These are phyloP conservation scores for Ammospiza maritima DNA, from an alignment of 2,797 vertebrate species.

Conservation along the genomic window DNA sequence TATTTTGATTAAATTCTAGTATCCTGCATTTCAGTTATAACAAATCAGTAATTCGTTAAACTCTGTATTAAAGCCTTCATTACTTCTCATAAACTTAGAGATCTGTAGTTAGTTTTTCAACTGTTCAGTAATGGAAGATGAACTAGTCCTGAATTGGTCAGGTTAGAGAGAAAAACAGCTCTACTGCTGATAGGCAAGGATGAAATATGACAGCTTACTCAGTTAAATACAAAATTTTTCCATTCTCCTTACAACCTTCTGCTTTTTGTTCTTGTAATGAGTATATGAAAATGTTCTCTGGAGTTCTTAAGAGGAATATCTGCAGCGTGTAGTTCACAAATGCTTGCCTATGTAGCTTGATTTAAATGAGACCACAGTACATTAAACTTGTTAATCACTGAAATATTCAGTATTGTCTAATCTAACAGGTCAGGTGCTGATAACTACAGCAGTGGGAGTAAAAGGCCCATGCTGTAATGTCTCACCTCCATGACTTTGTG, in stretches of 20 bases:
- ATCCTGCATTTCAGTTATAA: not conserved
- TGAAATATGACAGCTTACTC: not conserved
- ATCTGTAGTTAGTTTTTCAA: not conserved
- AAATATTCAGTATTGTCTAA: not conserved
- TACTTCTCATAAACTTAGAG: not conserved
- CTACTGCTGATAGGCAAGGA: not conserved
- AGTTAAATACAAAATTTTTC: not conserved
- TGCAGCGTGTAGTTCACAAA: not conserved
- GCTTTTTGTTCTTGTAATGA: not conserved
- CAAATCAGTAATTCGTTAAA: not conserved
- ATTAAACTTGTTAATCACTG: not conserved
- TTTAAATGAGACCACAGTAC: not conserved
- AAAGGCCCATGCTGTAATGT: rapidly evolving
- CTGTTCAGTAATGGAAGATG: not conserved
- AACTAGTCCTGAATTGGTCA: not conserved
- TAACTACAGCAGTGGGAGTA: not conserved
- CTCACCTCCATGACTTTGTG: not conserved
- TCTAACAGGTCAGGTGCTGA: not conserved
- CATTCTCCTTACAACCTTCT: not conserved
- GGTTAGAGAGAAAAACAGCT: not conserved
- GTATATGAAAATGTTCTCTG: not conserved
- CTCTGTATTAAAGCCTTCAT: not conserved
- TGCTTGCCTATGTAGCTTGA: not conserved
- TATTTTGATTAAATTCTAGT: not conserved
- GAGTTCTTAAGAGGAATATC: not conserved